Base-by-base conservation (phyloP, 1,140 invertebrate genomes). In the Lepidurus arcticus region DNA sequence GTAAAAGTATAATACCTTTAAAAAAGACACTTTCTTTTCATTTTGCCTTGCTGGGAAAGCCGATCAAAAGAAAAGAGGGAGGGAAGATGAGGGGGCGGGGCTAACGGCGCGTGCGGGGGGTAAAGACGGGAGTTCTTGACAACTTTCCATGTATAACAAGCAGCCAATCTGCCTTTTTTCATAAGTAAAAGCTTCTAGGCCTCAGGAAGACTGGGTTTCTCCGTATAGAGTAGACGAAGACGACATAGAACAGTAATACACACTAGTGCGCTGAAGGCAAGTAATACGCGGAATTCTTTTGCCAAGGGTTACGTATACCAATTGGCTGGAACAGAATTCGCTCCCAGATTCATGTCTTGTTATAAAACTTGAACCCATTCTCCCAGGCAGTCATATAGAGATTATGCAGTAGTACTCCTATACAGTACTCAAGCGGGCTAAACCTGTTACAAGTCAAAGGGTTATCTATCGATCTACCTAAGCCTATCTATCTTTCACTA, bases 111-210 rank as follows among this genome's bases (percentile, higher is more conserved):
- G 53, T n/a, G 53, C 8, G 13, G 16, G 13, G 21, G 53, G 53
- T n/a, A 65, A 13, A n/a, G 53, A 65, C 6, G 53, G 53, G 53
- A 21, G 21, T 9, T 13, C 53, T 65, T 65, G 53, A 65, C 53
- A 65, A 65, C 16, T 65, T 65, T 65, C 53, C 16, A 65, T 16
- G 53, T 9, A 65, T 65, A 65, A 65, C 53, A 65, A 65, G 53
- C 53, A 65, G 53, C 53, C 53, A 65, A 65, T 13, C 21, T 65
- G 16, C 8, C 1, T 65, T 65, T 65, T 65, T 65, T n/a, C 53
- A 11, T 65, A 21, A 65, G 6, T 65, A 21, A 7, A 65, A 65
- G n/a, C 21, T 65, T 16, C 53, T 13, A 65, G 8, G 16, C 53
- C 53, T 34, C 34, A 0, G 3, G 34, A 34, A 34, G 3, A 34